Conservation (phyloP, 2,888 invertebrate genomes). For the Oligia fasciuncula region DNA sequence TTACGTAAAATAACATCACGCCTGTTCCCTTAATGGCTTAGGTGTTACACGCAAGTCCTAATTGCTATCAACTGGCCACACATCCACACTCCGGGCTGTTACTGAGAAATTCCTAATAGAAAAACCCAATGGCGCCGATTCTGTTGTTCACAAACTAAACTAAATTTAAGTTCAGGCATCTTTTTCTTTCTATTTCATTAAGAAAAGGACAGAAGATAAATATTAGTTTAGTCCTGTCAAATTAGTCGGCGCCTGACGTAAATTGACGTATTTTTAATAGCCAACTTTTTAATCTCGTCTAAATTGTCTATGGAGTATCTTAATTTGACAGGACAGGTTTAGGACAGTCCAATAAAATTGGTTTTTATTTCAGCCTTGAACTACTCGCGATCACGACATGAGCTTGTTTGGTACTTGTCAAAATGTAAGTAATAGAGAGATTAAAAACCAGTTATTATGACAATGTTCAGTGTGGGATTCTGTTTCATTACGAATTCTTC, state of each 20-base stretch:
- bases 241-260: no score
- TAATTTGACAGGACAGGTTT: no score
- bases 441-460: constrained; percentile 6
- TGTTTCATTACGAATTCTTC: constrained; percentile 3
- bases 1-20: neutral
- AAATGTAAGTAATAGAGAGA: constrained; percentile 11
- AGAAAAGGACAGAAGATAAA: no score
- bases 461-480: constrained; percentile 1
- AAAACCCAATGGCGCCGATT: no score
- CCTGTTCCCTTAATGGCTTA: neutral
- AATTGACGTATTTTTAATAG: no score
- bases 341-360: no score
- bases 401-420: constrained; percentile 26
- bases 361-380: constrained; percentile 38
- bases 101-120: neutral
- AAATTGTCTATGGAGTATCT: no score
- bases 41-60: neutral
- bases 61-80: neutral
- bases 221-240: no score
- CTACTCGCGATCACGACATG: constrained; percentile 40
- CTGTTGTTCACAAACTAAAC: no score
- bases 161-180: no score
- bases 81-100: neutral
- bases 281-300: no score
- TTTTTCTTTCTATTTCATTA: no score